These are phyloP conservation scores for Strigamia transsilvanica DNA, from an alignment of 2,888 invertebrate genomes.

Conservation along the genomic window DNA sequence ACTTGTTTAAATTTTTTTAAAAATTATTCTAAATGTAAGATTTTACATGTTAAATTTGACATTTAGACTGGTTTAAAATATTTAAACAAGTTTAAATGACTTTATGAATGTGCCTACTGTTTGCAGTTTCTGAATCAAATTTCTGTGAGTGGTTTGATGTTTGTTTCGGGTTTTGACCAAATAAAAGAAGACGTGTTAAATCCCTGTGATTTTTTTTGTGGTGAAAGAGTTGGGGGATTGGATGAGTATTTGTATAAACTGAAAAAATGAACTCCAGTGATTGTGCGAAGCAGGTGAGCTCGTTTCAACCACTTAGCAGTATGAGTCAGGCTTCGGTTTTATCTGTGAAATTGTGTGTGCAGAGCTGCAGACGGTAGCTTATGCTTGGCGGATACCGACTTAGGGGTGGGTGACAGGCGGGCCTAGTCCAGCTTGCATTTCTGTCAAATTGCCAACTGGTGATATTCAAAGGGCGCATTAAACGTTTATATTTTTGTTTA, in stretches of 20 bases:
- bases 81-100: no score
- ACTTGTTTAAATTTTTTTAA: no score
- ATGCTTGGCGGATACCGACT: conserved; percentile 7
- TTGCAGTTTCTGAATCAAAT: no score
- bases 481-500: conserved; percentile 15
- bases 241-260: conserved; percentile 15
- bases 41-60: no score
- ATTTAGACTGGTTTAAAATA: no score
- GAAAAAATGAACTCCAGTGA: neutral
- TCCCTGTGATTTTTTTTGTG: neutral
- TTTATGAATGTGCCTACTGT: no score
- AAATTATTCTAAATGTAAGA: no score
- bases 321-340: conserved; percentile 36
- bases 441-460: conserved; percentile 6
- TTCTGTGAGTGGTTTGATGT: no score
- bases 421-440: conserved; percentile 2
- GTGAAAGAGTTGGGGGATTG: conserved; percentile 6
- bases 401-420: conserved; percentile 6
- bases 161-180: neutral
- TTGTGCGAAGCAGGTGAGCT: conserved; percentile 36
- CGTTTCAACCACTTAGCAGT: conserved; percentile 31
- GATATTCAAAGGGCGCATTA: conserved; percentile 19
- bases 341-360: conserved; percentile 20
- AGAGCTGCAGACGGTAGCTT: conserved; percentile 23
- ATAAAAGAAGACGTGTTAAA: neutral